Evolutionary conservation across 2,797 vertebrate species (phyloP).

Genomic region (Siniperca undulata): DNA sequence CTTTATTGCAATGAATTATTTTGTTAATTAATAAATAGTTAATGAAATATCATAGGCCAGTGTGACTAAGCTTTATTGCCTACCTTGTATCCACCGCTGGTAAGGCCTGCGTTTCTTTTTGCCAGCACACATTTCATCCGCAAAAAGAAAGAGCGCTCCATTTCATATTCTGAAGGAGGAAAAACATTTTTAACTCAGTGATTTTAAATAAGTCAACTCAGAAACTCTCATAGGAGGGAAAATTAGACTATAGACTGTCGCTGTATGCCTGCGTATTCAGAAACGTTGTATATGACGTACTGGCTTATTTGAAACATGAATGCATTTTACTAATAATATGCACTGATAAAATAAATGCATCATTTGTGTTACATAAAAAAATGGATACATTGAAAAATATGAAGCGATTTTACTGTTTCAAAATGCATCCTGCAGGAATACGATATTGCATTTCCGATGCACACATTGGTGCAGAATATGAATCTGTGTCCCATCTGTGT

Average conservation of each 20-base stretch:
- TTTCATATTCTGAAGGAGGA: constrained; percentile 90
- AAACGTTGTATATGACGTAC: not conserved
- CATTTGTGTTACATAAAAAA: not conserved
- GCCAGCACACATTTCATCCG: constrained; percentile 99
- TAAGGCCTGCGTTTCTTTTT: constrained; percentile 97
- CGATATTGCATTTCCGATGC: not conserved
- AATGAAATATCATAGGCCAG: not conserved
- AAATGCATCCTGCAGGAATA: not conserved
- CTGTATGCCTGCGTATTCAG: not conserved
- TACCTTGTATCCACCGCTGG: constrained; percentile 99
- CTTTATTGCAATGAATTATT: not conserved
- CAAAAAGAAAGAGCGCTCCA: constrained; percentile 97
- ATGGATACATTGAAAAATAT: not conserved
- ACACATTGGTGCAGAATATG: too few species aligned
- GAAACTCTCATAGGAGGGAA: rapidly evolving
- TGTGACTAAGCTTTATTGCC: not conserved
- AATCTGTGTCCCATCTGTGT: constrained; percentile 6
- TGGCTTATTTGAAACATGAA: not conserved
- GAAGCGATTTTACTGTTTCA: not conserved
- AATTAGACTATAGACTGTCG: not conserved
- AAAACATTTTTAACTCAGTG: not conserved
- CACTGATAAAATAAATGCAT: not conserved
- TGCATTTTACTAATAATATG: not conserved
- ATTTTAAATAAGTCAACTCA: not conserved
- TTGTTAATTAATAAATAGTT: not conserved